Conservation (phyloP, 2,888 invertebrate genomes). For the Magallana nippona region DNA sequence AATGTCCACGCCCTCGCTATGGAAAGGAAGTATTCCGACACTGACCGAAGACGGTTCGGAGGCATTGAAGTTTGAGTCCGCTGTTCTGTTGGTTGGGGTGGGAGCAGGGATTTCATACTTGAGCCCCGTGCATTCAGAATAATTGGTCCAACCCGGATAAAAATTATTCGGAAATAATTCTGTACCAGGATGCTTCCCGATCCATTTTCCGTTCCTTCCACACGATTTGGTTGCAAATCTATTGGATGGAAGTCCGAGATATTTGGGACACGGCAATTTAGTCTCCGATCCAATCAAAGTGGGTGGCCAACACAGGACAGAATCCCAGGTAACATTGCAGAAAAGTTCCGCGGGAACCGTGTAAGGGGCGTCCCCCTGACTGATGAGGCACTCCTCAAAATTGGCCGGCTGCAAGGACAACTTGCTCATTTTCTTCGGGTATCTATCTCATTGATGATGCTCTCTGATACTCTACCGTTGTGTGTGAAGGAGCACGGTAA, state of each 20-base stretch:
- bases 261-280: slow-evolving; percentile 86
- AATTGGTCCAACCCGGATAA: slow-evolving; percentile 52
- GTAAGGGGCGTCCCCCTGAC: slow-evolving; percentile 48
- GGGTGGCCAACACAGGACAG: slow-evolving; percentile 93
- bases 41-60: slow-evolving; percentile 44
- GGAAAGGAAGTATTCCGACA: slow-evolving; percentile 45
- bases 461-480: too few species aligned
- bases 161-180: slow-evolving; percentile 47
- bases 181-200: slow-evolving; percentile 46
- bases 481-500: neutral
- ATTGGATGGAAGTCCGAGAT: slow-evolving; percentile 25
- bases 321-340: slow-evolving; percentile 87
- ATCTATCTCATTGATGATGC: neutral
- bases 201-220: slow-evolving; percentile 50
- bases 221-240: slow-evolving; percentile 49
- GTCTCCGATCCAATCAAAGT: slow-evolving; percentile 86
- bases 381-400: slow-evolving; percentile 50
- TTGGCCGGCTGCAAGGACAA: slow-evolving; percentile 34
- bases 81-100: slow-evolving; percentile 10
- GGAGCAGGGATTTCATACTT: slow-evolving; percentile 36
- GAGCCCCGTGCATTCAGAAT: slow-evolving; percentile 46
- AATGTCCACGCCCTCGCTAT: slow-evolving; percentile 46
- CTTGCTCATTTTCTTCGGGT: slow-evolving; percentile 17
- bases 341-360: slow-evolving; percentile 46
- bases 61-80: slow-evolving; percentile 40